Base-by-base conservation (phyloP, 2,113 vertebrate genomes). In the Bambusicola thoracicus region DNA sequence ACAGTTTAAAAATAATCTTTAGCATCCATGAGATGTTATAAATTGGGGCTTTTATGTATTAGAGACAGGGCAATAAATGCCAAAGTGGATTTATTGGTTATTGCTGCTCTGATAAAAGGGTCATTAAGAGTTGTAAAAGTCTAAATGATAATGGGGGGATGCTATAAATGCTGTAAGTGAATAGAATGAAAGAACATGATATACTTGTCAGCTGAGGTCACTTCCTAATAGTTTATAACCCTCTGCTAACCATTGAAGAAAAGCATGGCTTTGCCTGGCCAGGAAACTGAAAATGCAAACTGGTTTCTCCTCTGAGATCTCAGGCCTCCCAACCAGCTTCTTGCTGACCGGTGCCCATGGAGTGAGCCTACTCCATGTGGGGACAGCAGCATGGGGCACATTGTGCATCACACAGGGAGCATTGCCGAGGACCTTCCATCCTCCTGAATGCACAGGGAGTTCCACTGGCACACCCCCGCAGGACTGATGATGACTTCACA, bases 51-150 rank as follows among this genome's bases (percentile, higher is more conserved):
- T 95, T 97, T 94, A 94, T 91, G 89, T 92, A 94, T 95, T 86
- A 94, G 58, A 94, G 68, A 83, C 61, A 58, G 48, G 86, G 93
- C 73, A 96, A 80, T 96, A 96, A 96, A 94, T 90, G 88, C 81
- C 93, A 93, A 67, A 85, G 87, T 48, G 83, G 88, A 96, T 96
- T 97, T 97, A 97, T 72, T 88, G 86, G 78, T 91, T 94, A 95
- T 92, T 94, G 94, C 94, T 89, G 73, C 58, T 73, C 90, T 95
- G 93, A 96, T 97, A 96, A 97, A 96, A 94, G 91, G 91, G 87
- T 96, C 93, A 91, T 94, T 96, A 95, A 83, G 92, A 85, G 88
- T 73, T 93, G 90, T 97, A 97, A 96, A 97, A 95, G 85, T 93
- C 91, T 88, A 94, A 97, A 94, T 0, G 77, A 91, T 96, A 96